phyloP scores from a whole-genome alignment of 2,888 invertebrate genomes.

The Argyresthia albistria region DNA sequence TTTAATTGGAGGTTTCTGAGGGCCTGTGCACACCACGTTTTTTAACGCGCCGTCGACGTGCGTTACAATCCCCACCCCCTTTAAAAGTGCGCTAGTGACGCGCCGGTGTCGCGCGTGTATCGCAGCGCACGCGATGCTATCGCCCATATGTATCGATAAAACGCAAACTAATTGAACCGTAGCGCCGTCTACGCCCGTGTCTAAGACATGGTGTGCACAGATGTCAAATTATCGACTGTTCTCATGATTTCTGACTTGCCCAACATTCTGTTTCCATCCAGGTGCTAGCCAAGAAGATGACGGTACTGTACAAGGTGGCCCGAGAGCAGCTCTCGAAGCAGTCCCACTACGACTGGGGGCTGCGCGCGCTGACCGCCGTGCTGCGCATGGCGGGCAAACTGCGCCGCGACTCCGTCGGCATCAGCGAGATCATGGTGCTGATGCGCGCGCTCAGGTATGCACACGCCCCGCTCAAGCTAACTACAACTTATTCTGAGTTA shows the following conservation, averaged over 20 bases:
- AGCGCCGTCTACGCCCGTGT: too few relatives aligned
- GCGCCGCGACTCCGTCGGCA: constrained; percentile 82
- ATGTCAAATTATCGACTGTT: too few relatives aligned
- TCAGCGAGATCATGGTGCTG: constrained; percentile 88
- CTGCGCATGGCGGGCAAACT: constrained; percentile 93
- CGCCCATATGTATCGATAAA: too few relatives aligned
- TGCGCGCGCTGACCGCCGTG: constrained; percentile 92
- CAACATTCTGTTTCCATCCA: constrained; percentile 11
- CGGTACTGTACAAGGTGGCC: constrained; percentile 89
- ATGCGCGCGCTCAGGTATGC: constrained; percentile 85
- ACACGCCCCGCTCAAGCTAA: background rate
- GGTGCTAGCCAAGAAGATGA: constrained; percentile 93
- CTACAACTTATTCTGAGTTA: background rate
- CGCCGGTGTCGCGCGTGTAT: too few relatives aligned
- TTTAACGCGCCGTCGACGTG: too few relatives aligned
- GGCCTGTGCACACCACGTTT: too few relatives aligned
- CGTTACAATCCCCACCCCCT: too few relatives aligned
- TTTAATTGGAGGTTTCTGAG: too few relatives aligned
- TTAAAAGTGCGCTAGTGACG: too few relatives aligned
- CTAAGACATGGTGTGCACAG: too few relatives aligned
- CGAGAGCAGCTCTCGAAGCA: constrained; percentile 92
- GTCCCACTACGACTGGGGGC: constrained; percentile 94
- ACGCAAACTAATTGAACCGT: too few relatives aligned
- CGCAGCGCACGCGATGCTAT: too few relatives aligned
- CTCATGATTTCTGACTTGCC: background rate